phyloP scores from a whole-genome alignment of 2,113 vertebrate species.

The Salvelinus namaycush region DNA sequence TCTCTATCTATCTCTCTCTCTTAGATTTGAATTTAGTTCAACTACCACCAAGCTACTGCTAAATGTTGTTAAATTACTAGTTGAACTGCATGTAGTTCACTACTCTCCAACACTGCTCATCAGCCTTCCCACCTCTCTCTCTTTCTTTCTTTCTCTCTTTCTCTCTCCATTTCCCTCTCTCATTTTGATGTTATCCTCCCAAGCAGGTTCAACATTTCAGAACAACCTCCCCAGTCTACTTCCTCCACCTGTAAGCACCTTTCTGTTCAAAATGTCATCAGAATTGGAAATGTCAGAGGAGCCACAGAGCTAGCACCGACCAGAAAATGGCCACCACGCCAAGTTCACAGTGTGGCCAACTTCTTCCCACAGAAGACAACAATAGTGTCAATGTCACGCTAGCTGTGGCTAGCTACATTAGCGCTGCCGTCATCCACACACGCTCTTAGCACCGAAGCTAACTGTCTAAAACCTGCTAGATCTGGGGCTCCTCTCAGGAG shows the following conservation, averaged over 20 bases:
- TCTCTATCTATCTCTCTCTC: too few species aligned
- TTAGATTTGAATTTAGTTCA: too few species aligned
- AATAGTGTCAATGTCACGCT: background rate
- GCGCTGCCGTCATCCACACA: background rate
- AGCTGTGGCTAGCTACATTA: constrained; percentile 1
- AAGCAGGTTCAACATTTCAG: constrained; percentile 18
- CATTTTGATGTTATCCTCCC: constrained; percentile 7
- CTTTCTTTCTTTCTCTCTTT: background rate
- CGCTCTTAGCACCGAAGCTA: background rate
- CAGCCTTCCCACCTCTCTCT: too few species aligned
- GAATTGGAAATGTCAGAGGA: constrained; percentile 26
- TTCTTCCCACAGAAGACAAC: background rate
- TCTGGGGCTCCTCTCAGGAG: constrained; percentile 70
- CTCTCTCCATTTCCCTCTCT: constrained; percentile 1
- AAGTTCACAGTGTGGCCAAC: background rate
- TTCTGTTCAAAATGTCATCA: constrained; percentile 11
- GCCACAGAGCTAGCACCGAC: constrained; percentile 7
- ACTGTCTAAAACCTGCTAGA: constrained; percentile 54
- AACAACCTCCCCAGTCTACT: constrained; percentile 8
- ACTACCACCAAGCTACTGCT: too few species aligned
- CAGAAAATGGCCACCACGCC: background rate
- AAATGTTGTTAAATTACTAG: too few species aligned
- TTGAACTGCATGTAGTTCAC: too few species aligned
- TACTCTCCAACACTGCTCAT: too few species aligned
- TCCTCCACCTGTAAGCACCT: constrained; percentile 15